Percentiles rank a stretch among this genome's conserved stretches.
Evolutionary conservation across 2,797 vertebrate species (phyloP).

Genomic region (Glyptemys insculpta): DNA sequence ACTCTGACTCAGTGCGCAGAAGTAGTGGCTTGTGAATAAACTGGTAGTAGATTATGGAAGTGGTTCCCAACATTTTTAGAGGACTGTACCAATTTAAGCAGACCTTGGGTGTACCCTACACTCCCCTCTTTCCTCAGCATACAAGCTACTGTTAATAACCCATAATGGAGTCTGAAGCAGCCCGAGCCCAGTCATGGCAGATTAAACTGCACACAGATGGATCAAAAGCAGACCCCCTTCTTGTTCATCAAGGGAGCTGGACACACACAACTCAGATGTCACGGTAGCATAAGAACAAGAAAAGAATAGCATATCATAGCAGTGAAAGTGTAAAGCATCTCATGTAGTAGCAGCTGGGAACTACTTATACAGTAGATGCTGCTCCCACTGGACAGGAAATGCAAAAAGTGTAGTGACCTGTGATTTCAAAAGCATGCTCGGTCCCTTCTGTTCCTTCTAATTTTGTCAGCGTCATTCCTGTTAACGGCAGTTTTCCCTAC

Average conservation of each 20-base stretch:
- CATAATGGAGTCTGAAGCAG: background rate
- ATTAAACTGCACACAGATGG: background rate
- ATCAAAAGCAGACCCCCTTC: background rate
- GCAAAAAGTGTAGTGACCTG: conserved; percentile 85
- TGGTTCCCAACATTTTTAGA: background rate
- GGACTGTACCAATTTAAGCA: background rate
- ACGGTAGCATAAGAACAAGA: background rate
- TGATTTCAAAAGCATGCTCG: conserved; percentile 91
- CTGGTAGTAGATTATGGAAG: background rate
- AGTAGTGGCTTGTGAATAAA: background rate
- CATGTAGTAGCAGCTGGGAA: background rate
- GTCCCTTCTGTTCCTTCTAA: conserved; percentile 88
- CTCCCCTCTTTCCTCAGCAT: background rate
- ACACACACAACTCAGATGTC: background rate
- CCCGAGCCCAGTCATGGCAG: background rate
- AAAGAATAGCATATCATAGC: background rate
- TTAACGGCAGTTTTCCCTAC: conserved; percentile 91
- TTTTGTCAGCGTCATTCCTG: conserved; percentile 89
- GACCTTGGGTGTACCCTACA: background rate
- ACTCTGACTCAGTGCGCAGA: background rate
- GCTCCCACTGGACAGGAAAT: background rate
- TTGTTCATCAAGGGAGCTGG: background rate
- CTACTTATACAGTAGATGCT: background rate
- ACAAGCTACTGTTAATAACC: background rate
- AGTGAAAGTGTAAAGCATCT: background rate